Percentiles rank a stretch among this genome's conserved stretches.
phyloP scores from a whole-genome alignment of 1,140 invertebrate species.

The Zaprionus kolodkinae region DNA sequence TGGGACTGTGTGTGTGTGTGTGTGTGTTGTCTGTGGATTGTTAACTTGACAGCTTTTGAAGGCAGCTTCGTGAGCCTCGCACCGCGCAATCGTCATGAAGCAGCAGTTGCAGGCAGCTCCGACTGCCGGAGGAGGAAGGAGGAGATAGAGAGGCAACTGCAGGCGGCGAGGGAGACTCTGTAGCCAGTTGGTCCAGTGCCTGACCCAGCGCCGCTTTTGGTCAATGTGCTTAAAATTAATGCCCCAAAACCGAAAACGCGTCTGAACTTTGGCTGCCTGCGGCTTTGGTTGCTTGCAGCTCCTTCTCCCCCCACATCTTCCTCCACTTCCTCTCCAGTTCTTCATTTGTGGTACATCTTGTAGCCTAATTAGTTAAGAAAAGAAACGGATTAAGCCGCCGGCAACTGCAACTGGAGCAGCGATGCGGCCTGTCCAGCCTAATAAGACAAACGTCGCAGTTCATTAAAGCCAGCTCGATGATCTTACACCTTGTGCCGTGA shows the following conservation, averaged over 20 bases:
- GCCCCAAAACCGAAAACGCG: constrained; percentile 65
- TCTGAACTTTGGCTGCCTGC: constrained; percentile 58
- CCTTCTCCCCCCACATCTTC: constrained; percentile 12
- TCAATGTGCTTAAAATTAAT: constrained; percentile 79
- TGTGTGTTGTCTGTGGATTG: constrained; percentile 76
- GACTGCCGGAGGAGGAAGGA: not conserved
- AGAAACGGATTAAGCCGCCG: constrained; percentile 47
- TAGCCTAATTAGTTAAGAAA: constrained; percentile 81
- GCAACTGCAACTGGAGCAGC: constrained; percentile 20
- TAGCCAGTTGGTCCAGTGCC: constrained; percentile 26
- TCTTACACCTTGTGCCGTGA: constrained; percentile 25
- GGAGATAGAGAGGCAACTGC: not conserved
- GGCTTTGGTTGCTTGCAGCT: constrained; percentile 37
- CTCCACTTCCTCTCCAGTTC: not conserved
- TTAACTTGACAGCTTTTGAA: constrained; percentile 84
- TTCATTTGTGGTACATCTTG: constrained; percentile 47
- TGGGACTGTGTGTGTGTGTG: constrained; percentile 17
- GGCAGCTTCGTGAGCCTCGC: constrained; percentile 75
- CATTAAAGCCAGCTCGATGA: constrained; percentile 32
- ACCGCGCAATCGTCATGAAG: constrained; percentile 66
- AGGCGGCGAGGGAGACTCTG: not conserved
- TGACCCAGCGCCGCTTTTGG: constrained; percentile 76
- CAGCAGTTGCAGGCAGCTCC: not conserved
- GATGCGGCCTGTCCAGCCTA: constrained; percentile 19
- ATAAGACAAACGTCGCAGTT: constrained; percentile 39